Evolutionary conservation across 2,888 invertebrate genomes (phyloP).

Genomic region (Synergus umbraculus): DNA sequence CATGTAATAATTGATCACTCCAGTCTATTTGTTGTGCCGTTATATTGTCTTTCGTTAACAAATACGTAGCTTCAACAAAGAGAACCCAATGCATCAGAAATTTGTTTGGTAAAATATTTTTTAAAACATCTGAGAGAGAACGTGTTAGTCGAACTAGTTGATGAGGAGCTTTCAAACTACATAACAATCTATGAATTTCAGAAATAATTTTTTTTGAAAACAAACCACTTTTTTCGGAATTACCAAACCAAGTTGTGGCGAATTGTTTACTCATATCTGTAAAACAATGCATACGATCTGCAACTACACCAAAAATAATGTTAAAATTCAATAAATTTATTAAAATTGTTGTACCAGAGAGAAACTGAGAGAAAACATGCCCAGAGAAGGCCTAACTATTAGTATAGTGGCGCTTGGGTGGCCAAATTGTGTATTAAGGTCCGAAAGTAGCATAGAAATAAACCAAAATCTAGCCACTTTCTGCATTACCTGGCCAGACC

Average conservation of each 20-base stretch:
- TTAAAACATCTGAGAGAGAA: not conserved
- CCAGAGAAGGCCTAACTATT: too few species aligned
- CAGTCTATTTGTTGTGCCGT: not conserved
- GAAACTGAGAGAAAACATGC: too few species aligned
- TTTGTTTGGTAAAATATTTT: not conserved
- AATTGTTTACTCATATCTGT: not conserved
- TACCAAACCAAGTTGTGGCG: conserved; percentile 5
- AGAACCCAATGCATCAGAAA: conserved; percentile 19
- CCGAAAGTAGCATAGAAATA: too few species aligned
- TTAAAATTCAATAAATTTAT: conserved; percentile 29
- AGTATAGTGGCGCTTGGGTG: too few species aligned
- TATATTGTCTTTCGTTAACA: conserved; percentile 30
- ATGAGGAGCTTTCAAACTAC: not conserved
- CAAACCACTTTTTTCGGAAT: not conserved
- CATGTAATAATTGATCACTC: conserved; percentile 15
- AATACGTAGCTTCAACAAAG: conserved; percentile 28
- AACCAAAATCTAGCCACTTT: too few species aligned
- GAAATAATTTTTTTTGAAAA: conserved; percentile 1
- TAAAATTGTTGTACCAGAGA: not conserved
- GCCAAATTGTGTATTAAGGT: too few species aligned
- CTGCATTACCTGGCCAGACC: too few species aligned
- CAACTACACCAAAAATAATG: conserved; percentile 17
- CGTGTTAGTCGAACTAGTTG: not conserved
- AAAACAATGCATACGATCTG: conserved; percentile 27
- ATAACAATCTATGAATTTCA: not conserved